These are phyloP conservation scores for Orycteropus afer DNA, from an alignment of 2,113 vertebrate genomes.

Conservation along the genomic window DNA sequence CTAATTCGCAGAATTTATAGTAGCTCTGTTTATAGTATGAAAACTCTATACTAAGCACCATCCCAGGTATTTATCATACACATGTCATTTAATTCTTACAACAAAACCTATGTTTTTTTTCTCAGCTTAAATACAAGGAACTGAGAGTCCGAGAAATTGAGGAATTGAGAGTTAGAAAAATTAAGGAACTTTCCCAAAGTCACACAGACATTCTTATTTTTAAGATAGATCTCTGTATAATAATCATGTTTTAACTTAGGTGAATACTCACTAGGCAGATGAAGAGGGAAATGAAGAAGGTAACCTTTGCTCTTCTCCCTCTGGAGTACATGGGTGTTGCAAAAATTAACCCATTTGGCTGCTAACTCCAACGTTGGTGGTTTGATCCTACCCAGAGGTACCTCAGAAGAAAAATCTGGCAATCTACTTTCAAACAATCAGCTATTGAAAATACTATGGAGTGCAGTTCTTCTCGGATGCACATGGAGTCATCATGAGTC, in stretches of 20 bases:
- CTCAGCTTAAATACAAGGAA: not conserved
- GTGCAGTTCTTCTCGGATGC: not conserved
- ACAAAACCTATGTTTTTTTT: not conserved
- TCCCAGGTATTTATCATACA: not conserved
- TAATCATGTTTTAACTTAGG: not conserved
- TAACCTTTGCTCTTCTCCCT: not conserved
- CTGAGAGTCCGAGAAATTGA: conserved; percentile 36
- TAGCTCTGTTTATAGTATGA: not conserved
- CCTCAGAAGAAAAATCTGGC: not conserved
- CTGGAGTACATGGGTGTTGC: not conserved
- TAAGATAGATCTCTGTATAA: not conserved
- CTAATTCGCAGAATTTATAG: not conserved
- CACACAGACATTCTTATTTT: not conserved
- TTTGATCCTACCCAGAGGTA: not conserved
- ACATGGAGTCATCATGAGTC: not conserved
- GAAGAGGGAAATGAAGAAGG: not conserved
- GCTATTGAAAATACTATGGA: not conserved
- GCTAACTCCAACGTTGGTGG: not conserved
- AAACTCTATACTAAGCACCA: not conserved
- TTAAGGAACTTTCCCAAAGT: conserved; percentile 39
- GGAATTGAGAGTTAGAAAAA: not conserved
- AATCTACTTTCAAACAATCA: not conserved
- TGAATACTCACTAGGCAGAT: not conserved
- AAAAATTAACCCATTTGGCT: not conserved
- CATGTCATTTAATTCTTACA: not conserved